Evolutionary conservation across 2,113 vertebrate species (phyloP).

Genomic region (Corydoras sp.): DNA sequence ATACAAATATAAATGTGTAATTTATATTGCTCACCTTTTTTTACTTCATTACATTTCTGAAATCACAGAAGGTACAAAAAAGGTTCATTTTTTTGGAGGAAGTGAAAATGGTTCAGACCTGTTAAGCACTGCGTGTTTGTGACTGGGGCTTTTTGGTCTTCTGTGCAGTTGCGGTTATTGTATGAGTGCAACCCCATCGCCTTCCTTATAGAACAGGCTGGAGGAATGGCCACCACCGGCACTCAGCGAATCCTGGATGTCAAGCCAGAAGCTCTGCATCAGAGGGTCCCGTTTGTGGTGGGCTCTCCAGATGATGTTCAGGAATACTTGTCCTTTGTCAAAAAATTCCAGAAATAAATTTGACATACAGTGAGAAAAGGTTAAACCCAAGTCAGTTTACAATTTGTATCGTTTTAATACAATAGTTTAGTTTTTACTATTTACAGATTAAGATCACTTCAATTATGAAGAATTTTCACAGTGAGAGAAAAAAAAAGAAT

Average conservation of each 20-base stretch:
- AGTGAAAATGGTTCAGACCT: background rate
- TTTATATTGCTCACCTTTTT: too few relatives aligned
- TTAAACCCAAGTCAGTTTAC: too few relatives aligned
- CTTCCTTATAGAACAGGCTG: constrained; percentile 91
- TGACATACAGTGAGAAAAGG: background rate
- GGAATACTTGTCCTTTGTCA: constrained; percentile 83
- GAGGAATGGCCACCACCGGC: constrained; percentile 86
- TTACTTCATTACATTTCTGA: too few relatives aligned
- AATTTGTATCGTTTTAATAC: too few relatives aligned
- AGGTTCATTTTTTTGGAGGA: background rate
- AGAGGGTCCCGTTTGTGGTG: constrained; percentile 82
- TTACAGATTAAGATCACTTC: too few relatives aligned
- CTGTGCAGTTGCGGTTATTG: constrained; percentile 80
- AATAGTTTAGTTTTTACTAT: too few relatives aligned
- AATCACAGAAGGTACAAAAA: too few relatives aligned
- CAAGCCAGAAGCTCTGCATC: constrained; percentile 81
- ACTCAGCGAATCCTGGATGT: constrained; percentile 79
- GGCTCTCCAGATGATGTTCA: constrained; percentile 87
- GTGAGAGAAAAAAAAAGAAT: too few relatives aligned
- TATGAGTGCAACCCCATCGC: constrained; percentile 98
- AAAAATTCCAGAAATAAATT: constrained; percentile 69
- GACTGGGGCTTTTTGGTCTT: background rate
- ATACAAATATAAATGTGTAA: too few relatives aligned
- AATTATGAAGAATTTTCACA: too few relatives aligned
- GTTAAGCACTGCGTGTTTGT: too few relatives aligned